A percentile compares a stretch with the other conserved stretches of the same genome.
Evolutionary conservation across 2,797 vertebrate species (phyloP).

Genomic region (Sebastes iracundus): DNA sequence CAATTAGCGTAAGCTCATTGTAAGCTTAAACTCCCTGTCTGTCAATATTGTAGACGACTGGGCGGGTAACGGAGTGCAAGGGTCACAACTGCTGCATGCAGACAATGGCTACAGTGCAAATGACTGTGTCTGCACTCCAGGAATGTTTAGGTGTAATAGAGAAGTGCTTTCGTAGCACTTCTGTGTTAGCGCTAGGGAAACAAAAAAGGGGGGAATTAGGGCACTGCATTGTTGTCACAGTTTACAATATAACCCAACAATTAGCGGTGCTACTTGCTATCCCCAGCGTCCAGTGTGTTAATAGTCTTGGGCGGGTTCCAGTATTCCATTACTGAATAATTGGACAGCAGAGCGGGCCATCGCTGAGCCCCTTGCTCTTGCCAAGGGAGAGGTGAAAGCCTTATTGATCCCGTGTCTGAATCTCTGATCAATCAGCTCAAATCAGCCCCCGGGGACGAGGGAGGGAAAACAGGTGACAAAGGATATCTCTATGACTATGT

Average conservation of each 20-base stretch:
- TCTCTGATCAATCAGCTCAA: conserved; percentile 82
- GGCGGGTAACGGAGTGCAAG: conserved; percentile 25
- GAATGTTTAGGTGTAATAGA: conserved; percentile 22
- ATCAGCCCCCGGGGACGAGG: conserved; percentile 73
- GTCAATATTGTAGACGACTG: conserved; percentile 48
- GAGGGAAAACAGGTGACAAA: conserved; percentile 72
- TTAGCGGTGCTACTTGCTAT: conserved; percentile 67
- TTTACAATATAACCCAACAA: conserved; percentile 74
- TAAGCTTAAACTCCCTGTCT: conserved; percentile 44
- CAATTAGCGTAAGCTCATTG: conserved; percentile 56
- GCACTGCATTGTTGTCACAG: conserved; percentile 63
- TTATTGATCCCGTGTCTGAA: conserved; percentile 79
- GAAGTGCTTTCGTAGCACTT: conserved; percentile 32
- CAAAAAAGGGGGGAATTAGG: conserved; percentile 46
- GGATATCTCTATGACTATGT: conserved; percentile 73
- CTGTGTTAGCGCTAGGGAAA: conserved; percentile 26
- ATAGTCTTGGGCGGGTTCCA: conserved; percentile 77
- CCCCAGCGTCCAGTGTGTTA: conserved; percentile 70
- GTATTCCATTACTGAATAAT: conserved; percentile 81
- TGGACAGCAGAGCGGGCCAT: conserved; percentile 76
- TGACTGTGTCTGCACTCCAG: conserved; percentile 13
- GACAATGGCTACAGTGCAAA: conserved; percentile 8
- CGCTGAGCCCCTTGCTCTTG: conserved; percentile 69
- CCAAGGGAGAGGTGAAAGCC: conserved; percentile 76
- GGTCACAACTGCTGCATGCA: conserved; percentile 38